Percentiles rank a stretch among this genome's conserved stretches.
Evolutionary conservation across 1,140 invertebrate genomes (phyloP).

Genomic region (Anagrus nilaparvatae): DNA sequence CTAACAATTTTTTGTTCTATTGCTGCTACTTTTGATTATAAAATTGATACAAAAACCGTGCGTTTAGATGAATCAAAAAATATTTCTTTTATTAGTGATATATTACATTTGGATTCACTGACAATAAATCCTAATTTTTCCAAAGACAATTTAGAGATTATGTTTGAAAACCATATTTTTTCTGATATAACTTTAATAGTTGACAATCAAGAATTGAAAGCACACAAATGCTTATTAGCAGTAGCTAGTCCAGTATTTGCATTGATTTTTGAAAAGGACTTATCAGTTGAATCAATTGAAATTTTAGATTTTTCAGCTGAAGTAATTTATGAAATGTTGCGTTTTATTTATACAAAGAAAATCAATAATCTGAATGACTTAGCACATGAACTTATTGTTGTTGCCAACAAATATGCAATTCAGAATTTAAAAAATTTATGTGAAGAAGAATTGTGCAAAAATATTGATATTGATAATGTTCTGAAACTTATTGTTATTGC

Average conservation of each 20-base stretch:
- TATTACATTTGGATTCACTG: background rate
- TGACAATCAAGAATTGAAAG: background rate
- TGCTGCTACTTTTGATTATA: background rate
- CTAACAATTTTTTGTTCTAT: background rate
- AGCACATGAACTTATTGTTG: background rate
- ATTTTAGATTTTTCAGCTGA: background rate
- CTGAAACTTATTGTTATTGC: constrained; percentile 1
- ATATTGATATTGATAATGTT: background rate
- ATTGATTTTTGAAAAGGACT: background rate
- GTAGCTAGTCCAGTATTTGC: constrained; percentile 2
- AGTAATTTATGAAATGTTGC: constrained; percentile 1
- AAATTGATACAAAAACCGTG: no score
- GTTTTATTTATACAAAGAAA: constrained; percentile 3
- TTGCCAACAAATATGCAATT: constrained; percentile 1
- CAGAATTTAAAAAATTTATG: constrained; percentile 1
- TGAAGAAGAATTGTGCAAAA: background rate
- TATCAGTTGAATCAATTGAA: background rate
- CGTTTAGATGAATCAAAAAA: no score
- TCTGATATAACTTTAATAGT: background rate
- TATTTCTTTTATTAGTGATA: no score
- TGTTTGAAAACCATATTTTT: background rate
- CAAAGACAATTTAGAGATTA: background rate
- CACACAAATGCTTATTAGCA: constrained; percentile 1
- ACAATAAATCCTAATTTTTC: no score
- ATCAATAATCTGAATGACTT: background rate